Evolutionary conservation across 2,888 invertebrate genomes (phyloP), one percentile per base, ranked within the genome.

Genomic region (Sphinx pinastri): DNA sequence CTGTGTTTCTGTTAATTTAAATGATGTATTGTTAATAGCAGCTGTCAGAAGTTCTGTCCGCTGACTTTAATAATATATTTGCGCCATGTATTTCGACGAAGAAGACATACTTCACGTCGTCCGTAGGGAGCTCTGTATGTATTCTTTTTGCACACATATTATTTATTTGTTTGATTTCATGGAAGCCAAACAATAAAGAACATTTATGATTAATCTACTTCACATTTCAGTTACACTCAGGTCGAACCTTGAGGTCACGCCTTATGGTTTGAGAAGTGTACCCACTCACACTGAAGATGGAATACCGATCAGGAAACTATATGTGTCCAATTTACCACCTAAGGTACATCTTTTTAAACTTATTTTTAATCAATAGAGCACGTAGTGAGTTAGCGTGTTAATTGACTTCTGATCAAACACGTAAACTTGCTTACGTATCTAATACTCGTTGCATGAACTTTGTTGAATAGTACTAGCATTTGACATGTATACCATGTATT

Each of bases 221-320:
- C 71, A 74, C 69, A 67, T 89, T 90, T 70, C 82, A 92, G 92
- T 86, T 85, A 79, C 86, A 14, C 76, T 89, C 58, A 83, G 82
- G 77, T 81, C 90, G 59, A 86, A 84, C 79, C 78, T 88, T 66
- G 86, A 88, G 70, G 78, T 81, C 51, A 75, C 84, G 71, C 84
- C 83, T 13, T 88, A 84, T 71, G 83, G 81, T 57, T 73, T 87
- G 72, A 81, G 87, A 79, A 88, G 83, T 82, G 86, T 88, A 74
- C 93, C 94, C 70, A 94, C 93, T 73, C 93, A 93, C 74, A 95
- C 94, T 52, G 93, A 94, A 85, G 95, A 95, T 85, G 94, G 95
- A 71, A 93, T 95, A 81, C 95, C 95, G 19, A 95, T 95, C 76
- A 88, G 95, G 80, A 95, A 95, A 82, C 81, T 95, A 70, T 95